A percentile compares a stretch with the other conserved stretches of the same genome.
Evolutionary conservation across 2,113 vertebrate genomes (phyloP).

Genomic region (Hepsetus odoe): DNA sequence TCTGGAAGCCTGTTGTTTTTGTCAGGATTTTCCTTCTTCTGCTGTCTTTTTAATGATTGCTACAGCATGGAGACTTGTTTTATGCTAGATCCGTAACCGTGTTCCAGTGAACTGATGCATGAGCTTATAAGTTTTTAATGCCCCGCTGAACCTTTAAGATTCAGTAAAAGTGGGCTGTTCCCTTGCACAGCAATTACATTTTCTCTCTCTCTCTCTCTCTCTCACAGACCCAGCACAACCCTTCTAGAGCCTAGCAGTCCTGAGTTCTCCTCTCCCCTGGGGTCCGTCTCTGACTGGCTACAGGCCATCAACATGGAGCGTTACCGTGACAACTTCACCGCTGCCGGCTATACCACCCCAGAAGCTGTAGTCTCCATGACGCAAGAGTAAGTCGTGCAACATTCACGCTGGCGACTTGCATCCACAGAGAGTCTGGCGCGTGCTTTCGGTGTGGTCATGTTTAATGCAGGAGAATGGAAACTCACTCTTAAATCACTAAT

Average conservation of each 20-base stretch:
- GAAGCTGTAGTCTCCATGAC: constrained; percentile 94
- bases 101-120: constrained; percentile 39
- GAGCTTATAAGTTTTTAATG: constrained; percentile 34
- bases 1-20: too few relatives aligned
- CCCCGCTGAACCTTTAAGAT: constrained; percentile 13
- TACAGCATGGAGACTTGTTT: constrained; percentile 14
- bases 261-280: constrained; percentile 86
- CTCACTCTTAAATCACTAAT: constrained; percentile 16
- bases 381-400: constrained; percentile 90
- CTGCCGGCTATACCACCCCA: constrained; percentile 92
- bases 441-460: not conserved
- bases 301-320: constrained; percentile 95
- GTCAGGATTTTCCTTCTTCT: not conserved
- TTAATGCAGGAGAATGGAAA: constrained; percentile 39
- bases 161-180: constrained; percentile 31
- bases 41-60: not conserved
- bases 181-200: not conserved
- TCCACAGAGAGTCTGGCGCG: not conserved
- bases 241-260: constrained; percentile 92
- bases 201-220: constrained; percentile 10
- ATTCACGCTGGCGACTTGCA: not conserved
- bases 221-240: constrained; percentile 83
- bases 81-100: constrained; percentile 32
- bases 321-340: constrained; percentile 96
- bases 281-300: constrained; percentile 91